These are phyloP conservation scores for Dryoscopus gambensis DNA, from an alignment of 2,113 vertebrate genomes.

Conservation along the genomic window DNA sequence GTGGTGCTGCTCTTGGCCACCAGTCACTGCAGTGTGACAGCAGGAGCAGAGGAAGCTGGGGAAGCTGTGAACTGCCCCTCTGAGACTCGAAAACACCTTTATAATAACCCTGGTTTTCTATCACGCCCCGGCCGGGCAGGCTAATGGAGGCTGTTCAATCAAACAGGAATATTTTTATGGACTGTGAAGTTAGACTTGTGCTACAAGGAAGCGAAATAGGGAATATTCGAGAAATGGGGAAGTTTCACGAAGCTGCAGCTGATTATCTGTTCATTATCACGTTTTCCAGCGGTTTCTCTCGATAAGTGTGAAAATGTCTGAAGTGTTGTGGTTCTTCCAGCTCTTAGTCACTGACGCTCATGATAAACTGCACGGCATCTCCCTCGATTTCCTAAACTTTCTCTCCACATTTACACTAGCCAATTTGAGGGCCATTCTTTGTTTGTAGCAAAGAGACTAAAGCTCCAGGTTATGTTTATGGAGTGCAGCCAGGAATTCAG, in stretches of 20 bases:
- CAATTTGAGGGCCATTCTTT: neutral
- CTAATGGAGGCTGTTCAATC: neutral
- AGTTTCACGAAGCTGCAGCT: neutral
- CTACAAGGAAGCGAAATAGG: neutral
- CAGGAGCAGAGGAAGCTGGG: neutral
- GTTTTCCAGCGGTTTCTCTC: neutral
- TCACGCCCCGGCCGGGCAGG: neutral
- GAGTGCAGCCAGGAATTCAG: neutral
- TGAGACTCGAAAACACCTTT: neutral
- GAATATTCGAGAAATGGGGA: neutral
- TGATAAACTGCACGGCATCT: neutral
- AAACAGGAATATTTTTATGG: constrained; percentile 13
- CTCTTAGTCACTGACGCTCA: neutral
- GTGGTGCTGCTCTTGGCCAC: neutral
- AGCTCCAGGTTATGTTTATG: neutral
- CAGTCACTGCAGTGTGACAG: neutral
- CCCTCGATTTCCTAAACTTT: neutral
- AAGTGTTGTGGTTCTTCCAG: neutral
- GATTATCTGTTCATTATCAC: neutral
- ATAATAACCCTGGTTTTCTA: neutral
- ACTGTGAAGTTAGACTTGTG: neutral
- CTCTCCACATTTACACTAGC: neutral
- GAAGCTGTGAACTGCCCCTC: neutral
- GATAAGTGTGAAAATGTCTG: neutral
- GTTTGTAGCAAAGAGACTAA: neutral